These are phyloP conservation scores for Teleogryllus occipitalis DNA, from an alignment of 1,140 invertebrate genomes.

Conservation along the genomic window DNA sequence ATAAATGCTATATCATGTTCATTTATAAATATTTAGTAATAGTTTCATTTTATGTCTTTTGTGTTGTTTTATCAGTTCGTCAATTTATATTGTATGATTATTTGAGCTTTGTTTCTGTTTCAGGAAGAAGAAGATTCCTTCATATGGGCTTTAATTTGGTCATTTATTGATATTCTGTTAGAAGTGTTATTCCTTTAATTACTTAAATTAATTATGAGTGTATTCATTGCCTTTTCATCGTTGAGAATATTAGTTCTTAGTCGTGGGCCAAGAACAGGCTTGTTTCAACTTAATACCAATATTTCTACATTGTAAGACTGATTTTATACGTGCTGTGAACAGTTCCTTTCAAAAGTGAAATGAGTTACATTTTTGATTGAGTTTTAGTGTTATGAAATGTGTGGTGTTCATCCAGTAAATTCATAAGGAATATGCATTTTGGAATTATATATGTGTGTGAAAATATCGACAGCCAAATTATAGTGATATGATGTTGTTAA, in stretches of 20 bases:
- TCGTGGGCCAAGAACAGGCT: too few relatives aligned
- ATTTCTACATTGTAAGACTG: too few relatives aligned
- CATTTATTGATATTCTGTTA: slow-evolving; percentile 35
- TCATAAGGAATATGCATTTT: not conserved
- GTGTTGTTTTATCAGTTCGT: not conserved
- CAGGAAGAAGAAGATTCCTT: slow-evolving; percentile 31
- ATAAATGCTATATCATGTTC: too few relatives aligned
- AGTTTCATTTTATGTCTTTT: not conserved
- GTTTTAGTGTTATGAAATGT: not conserved
- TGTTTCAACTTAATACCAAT: too few relatives aligned
- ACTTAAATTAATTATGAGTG: not conserved
- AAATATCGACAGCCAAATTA: not conserved
- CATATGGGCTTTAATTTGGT: slow-evolving; percentile 32
- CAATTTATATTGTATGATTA: not conserved
- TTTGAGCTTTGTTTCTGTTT: slow-evolving; percentile 14
- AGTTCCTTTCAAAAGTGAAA: too few relatives aligned
- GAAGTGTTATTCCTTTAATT: slow-evolving; percentile 35
- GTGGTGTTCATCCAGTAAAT: not conserved
- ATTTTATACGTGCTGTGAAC: too few relatives aligned
- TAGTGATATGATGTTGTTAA: not conserved
- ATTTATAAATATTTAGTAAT: not conserved
- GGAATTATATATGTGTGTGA: not conserved
- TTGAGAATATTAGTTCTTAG: too few relatives aligned
- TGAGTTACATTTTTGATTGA: too few relatives aligned
- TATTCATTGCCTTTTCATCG: not conserved